Conservation (phyloP, 1,140 invertebrate genomes). For the Magallana gigas region DNA sequence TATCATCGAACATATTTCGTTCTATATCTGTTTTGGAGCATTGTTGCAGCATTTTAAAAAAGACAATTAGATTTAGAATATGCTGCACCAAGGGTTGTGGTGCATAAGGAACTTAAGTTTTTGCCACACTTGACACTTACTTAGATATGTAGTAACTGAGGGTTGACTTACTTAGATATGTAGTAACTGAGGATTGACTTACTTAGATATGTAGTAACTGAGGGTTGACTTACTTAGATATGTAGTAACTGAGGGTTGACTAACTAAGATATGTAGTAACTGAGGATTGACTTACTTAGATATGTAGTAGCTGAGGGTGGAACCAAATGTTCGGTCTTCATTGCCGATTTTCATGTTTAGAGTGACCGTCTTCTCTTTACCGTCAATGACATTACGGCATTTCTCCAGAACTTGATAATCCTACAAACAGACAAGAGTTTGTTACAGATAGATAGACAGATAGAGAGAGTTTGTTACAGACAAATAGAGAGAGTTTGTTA, state of each 20-base stretch:
- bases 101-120: too few species aligned
- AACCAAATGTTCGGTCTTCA: conserved; percentile 94
- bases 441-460: too few species aligned
- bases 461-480: too few species aligned
- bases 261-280: conserved; percentile 95
- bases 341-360: conserved; percentile 93
- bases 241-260: conserved; percentile 61
- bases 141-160: background rate
- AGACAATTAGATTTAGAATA: too few species aligned
- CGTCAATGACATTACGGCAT: conserved; percentile 87
- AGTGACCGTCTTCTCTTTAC: conserved; percentile 84
- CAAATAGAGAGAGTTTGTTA: too few species aligned
- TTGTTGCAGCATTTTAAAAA: too few species aligned
- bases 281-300: conserved; percentile 91
- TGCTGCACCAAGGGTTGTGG: too few species aligned
- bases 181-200: conserved; percentile 95
- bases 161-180: conserved; percentile 89
- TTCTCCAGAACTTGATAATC: conserved; percentile 87
- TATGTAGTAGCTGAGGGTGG: conserved; percentile 96
- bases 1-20: background rate
- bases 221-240: conserved; percentile 84
- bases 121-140: background rate
- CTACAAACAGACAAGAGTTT: background rate
- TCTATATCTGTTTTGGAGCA: too few species aligned
- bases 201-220: conserved; percentile 96